Base-by-base conservation (phyloP, 2,113 vertebrate genomes). In the Phylloscopus trochilus region DNA sequence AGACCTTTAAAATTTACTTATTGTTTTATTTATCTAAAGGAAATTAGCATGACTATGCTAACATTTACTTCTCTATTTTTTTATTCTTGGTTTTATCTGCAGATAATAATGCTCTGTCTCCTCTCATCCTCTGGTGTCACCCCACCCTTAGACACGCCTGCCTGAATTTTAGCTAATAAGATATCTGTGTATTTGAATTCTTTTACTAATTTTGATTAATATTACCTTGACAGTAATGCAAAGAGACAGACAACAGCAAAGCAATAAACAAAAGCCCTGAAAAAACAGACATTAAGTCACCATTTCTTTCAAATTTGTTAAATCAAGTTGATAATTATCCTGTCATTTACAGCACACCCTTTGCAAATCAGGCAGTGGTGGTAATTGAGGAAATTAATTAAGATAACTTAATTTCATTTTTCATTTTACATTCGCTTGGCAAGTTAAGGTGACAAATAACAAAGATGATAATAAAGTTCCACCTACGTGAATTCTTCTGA, bases 401-500 rank as follows among this genome's bases (percentile, higher is more conserved):
- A 92, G 76, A 56, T 87, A 96, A 92, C 73, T 95, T 33, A 89
- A 93, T 87, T 89, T 82, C 35, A 87, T 86, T 85, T 79, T 68
- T 72, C 69, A 92, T 91, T 83, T 91, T 83, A 35, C 84, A 90
- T 68, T 26, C 78, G 75, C 72, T 35, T 35, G 30, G 63, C 64
- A 87, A 84, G 95, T 72, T 58, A 95, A 89, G 90, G 82, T 56
- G 91, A 62, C 47, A 86, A 92, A 96, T 64, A 74, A 95, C 37
- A 93, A 92, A 90, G 74, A 95, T 27, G 69, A 91, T 83, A 97
- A 96, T 96, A 83, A 98, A 97, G 95, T 97, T 97, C 80, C 96
- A 98, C 98, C 98, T 99, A 98, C 98, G 86, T 94, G 97, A 98
- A 98, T 98, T 98, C 97, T 97, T 98, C 94, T 97, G 98, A 96